Evolutionary conservation across 2,797 vertebrate genomes (phyloP), one percentile per base, ranked within the genome.

Genomic region (Acanthornis magna): DNA sequence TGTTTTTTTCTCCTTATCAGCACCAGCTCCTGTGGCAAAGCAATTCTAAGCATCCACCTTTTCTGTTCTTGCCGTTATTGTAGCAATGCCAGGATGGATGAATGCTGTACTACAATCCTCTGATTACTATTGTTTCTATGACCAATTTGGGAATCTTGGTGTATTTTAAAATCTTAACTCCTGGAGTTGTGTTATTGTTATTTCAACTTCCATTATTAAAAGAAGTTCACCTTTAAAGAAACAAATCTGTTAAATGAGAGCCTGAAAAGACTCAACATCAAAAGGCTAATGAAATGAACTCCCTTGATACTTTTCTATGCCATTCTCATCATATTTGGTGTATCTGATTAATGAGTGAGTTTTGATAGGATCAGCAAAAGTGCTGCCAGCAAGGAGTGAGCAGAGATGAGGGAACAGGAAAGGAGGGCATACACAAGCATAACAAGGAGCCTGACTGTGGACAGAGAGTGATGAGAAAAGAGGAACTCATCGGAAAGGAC

Each of bases 391-490:
- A 82, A 91, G 74, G 55, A 94, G 72, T 19, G 78, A 92, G 85
- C 65, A 74, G 81, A 91, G 68, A 77, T 6, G 40, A 93, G 32
- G 34, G 36, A 47, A 85, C 42, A 78, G 94, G 34, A 67, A 54
- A 90, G 75, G 71, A 73, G 75, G 63, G 71, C 70, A 86, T 16
- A 76, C 72, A 84, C 60, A 95, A 89, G 60, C 90, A 89, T 65
- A 91, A 84, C 74, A 75, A 88, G 89, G 83, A 94, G 76, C 36
- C 50, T 74, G 74, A 78, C 66, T 87, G 82, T 2, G 32, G 93
- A 96, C 93, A 86, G 63, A 85, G 93, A 95, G 63, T 65, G 93
- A 95, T 89, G 91, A 91, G 86, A 90, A 65, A 84, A 93, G 73
- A 94, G 63, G 85, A 90, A 86, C 72, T 94, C 51, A 91, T 89